Base-by-base conservation (phyloP, 2,888 invertebrate genomes). In the Mechanitis messenoides region DNA sequence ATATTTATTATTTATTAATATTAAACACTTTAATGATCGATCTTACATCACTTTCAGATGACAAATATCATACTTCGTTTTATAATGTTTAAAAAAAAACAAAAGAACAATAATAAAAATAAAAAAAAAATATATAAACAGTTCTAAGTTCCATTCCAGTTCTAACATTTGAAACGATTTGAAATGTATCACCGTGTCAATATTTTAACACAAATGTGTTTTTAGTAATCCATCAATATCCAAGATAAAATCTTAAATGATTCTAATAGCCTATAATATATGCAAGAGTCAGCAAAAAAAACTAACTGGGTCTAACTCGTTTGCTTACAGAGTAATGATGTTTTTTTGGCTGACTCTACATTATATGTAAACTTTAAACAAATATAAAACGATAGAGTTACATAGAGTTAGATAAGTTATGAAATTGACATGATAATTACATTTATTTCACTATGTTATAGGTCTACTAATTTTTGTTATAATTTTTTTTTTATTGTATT, bases 211-310 rank as follows among this genome's bases (percentile, higher is more conserved):
- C 57, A 59, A 58, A 61, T 62, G 61, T 59, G 53, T 60, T 79
- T 79, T 78, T 78, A 68, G 68, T 62, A 60, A 70, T 72, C 75
- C 78, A 81, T 81, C 77, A 80, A 79, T 78, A 82, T 77, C 69
- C 77, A 69, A 78, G 86, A 87, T 86, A 63, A 76, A 80, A 85
- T 87, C 85, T 80, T 84, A 87, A 86, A 84, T 81, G 83, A 78
- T 82, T 79, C 83, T 87, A 85, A 87, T 85, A 76, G 81, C 73
- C 77, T 74, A 74, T 86, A 86, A 85, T 84, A 77, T 82, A 83
- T 85, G 78, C 79, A 73, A 75, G 70, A 74, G 77, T 74, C 69
- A 71, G 71, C 73, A 82, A 80, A 85, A 20, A 85, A 84, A 75
- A 64, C 65, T 65, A 66, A 68, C 71, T 42, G 45, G 58, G 61